These are phyloP conservation scores for Sebastes steindachneri DNA, from an alignment of 2,797 vertebrate genomes.

Conservation along the genomic window DNA sequence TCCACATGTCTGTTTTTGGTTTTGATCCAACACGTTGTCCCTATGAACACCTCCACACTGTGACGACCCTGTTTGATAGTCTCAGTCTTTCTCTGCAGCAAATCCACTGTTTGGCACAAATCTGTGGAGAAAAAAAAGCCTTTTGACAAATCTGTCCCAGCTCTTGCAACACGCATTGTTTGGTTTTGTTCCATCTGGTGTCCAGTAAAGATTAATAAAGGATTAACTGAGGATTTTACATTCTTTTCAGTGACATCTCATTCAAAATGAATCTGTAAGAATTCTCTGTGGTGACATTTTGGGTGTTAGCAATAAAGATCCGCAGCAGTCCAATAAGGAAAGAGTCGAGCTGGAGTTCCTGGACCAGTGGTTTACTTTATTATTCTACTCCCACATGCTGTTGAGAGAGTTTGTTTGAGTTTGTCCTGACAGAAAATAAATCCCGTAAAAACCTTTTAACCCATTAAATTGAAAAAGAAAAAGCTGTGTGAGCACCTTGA, in stretches of 20 bases:
- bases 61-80: background rate
- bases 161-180: conserved; percentile 1
- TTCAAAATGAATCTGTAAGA: background rate
- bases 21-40: background rate
- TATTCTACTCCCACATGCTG: background rate
- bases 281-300: background rate
- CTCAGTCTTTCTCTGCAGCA: background rate
- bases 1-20: background rate
- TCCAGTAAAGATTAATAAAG: background rate
- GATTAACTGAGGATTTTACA: conserved; percentile 7
- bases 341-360: background rate
- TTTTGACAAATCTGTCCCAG: background rate
- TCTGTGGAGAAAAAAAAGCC: background rate
- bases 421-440: conserved; percentile 14
- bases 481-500: conserved; percentile 9
- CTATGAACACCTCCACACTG: background rate
- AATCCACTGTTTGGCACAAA: background rate
- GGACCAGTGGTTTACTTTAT: background rate
- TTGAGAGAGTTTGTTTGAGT: conserved; percentile 4
- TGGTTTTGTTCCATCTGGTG: conserved; percentile 16
- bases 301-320: background rate
- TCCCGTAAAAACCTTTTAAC: conserved; percentile 21
- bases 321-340: background rate
- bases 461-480: conserved; percentile 1
- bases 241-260: background rate